A percentile compares a stretch with the other conserved stretches of the same genome.
These are phyloP conservation scores for Torymus aiolomorphi DNA, from an alignment of 2,888 invertebrate genomes.

Conservation along the genomic window DNA sequence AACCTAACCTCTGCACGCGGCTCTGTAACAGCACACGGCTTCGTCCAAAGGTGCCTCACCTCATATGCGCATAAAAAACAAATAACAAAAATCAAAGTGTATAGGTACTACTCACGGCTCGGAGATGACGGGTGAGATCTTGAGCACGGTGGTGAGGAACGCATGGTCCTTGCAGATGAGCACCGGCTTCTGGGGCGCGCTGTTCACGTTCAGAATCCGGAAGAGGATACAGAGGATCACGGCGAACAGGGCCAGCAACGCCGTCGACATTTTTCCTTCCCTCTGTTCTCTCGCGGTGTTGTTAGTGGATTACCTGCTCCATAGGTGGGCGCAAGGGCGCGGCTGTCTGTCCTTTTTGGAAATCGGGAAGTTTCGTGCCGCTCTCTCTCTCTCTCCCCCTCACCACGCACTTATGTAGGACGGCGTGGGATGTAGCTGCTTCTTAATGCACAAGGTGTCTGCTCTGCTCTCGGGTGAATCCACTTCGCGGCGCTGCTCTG, in stretches of 20 bases:
- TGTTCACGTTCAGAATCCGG: conserved; percentile 89
- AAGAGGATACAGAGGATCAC: conserved; percentile 90
- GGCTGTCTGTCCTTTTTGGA: too few species aligned
- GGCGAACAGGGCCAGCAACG: conserved; percentile 86
- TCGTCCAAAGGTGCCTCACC: background rate
- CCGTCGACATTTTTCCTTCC: conserved; percentile 83
- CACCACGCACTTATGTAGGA: background rate
- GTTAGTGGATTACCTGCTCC: too few species aligned
- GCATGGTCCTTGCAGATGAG: conserved; percentile 86
- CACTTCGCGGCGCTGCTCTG: too few species aligned
- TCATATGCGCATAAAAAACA: background rate
- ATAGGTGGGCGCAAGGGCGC: too few species aligned
- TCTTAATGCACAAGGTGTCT: too few species aligned
- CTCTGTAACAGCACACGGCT: too few species aligned
- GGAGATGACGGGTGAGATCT: conserved; percentile 86
- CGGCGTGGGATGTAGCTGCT: too few species aligned
- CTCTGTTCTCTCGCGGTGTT: too few species aligned
- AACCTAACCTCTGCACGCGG: too few species aligned
- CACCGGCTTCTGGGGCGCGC: conserved; percentile 86
- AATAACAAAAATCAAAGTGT: background rate
- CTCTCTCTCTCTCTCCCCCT: background rate
- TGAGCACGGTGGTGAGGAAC: conserved; percentile 87
- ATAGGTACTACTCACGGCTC: conserved; percentile 85
- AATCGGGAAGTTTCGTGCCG: too few species aligned
- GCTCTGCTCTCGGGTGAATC: too few species aligned